A percentile compares a stretch with the other conserved stretches of the same genome.
phyloP scores from a whole-genome alignment of 53 echinoderm and acorn worm species.

The Holothuria leucospilota region DNA sequence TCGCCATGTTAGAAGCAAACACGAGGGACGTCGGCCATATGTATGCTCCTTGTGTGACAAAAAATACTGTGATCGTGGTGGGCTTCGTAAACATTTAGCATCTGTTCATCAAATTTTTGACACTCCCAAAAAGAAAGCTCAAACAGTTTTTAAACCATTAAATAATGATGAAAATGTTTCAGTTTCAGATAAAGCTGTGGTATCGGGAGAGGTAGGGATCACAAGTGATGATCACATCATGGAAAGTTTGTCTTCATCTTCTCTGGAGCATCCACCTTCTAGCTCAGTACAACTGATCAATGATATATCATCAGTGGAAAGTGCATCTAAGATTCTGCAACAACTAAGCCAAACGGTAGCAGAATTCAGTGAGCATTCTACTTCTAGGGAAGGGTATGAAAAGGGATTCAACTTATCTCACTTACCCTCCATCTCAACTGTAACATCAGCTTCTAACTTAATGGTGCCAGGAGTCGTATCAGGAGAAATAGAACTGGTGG shows the following conservation, averaged over 20 bases:
- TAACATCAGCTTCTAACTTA: too few relatives aligned
- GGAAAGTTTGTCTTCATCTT: not conserved
- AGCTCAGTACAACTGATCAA: not conserved
- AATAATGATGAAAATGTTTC: too few relatives aligned
- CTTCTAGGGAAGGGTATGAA: too few relatives aligned
- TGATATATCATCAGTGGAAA: constrained; percentile 13
- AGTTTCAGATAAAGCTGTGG: not conserved
- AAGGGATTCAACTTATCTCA: too few relatives aligned
- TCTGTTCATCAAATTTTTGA: constrained; percentile 38
- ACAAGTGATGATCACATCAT: not conserved
- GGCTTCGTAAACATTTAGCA: constrained; percentile 47
- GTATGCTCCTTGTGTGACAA: constrained; percentile 45
- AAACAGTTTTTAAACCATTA: too few relatives aligned
- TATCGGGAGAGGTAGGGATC: not conserved
- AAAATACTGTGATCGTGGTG: constrained; percentile 46
- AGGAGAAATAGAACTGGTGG: too few relatives aligned
- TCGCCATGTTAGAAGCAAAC: constrained; percentile 40
- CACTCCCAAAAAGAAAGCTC: constrained; percentile 24
- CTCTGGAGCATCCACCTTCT: not conserved
- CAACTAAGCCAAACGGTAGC: constrained; percentile 22
- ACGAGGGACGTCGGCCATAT: constrained; percentile 37
- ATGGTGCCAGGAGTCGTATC: too few relatives aligned
- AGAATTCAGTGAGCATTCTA: too few relatives aligned
- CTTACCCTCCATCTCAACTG: too few relatives aligned
- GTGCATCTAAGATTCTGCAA: constrained; percentile 43